These are phyloP conservation scores for Acrocera orbiculus DNA, from an alignment of 2,888 invertebrate genomes.

Conservation along the genomic window DNA sequence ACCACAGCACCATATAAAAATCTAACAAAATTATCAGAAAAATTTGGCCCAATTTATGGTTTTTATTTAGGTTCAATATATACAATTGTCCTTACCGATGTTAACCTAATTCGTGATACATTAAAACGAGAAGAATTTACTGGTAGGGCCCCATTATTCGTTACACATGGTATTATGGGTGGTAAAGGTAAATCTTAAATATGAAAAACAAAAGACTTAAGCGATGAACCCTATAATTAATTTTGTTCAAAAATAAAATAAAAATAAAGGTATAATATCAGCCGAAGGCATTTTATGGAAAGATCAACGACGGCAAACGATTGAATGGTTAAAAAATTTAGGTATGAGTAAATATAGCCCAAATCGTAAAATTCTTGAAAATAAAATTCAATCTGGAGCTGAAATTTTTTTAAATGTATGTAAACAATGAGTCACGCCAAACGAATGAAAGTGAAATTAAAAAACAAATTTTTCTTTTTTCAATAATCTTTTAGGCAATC, in stretches of 20 bases:
- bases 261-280: conserved; percentile 53
- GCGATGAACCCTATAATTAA: conserved; percentile 3
- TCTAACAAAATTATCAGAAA: conserved; percentile 43
- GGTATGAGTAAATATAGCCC: conserved; percentile 50
- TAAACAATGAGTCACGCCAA: not conserved
- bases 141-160: conserved; percentile 57
- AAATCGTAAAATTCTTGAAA: conserved; percentile 44
- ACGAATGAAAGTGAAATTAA: conserved; percentile 2
- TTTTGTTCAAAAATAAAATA: not conserved
- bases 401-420: conserved; percentile 36
- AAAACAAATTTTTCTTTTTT: not conserved
- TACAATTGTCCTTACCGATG: conserved; percentile 62
- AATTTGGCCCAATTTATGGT: conserved; percentile 58
- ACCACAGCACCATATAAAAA: conserved; percentile 50
- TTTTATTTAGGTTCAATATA: conserved; percentile 56
- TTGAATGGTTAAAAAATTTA: conserved; percentile 51
- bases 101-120: conserved; percentile 49
- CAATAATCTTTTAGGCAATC: conserved; percentile 9
- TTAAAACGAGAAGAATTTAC: conserved; percentile 53
- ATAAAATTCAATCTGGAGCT: conserved; percentile 43
- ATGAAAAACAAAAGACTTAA: not conserved
- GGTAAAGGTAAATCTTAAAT: conserved; percentile 50
- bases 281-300: conserved; percentile 68
- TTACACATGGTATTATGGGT: conserved; percentile 75
- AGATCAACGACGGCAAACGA: conserved; percentile 59